These are phyloP conservation scores for Netelia melanura DNA, from an alignment of 2,888 invertebrate genomes.

Conservation along the genomic window DNA sequence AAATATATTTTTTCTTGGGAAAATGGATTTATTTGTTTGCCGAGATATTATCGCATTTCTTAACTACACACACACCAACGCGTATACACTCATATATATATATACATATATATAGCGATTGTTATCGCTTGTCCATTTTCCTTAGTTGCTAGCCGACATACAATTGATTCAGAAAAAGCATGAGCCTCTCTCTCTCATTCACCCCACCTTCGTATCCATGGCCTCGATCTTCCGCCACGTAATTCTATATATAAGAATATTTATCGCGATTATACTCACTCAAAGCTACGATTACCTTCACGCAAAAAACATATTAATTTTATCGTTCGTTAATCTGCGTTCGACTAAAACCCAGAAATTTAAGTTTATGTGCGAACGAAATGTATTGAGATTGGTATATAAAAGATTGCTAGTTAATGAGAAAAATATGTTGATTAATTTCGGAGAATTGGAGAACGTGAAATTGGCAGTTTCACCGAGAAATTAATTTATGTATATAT, in stretches of 20 bases:
- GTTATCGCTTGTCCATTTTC: slow-evolving; percentile 13
- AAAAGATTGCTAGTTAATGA: not conserved
- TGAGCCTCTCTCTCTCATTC: slow-evolving; percentile 10
- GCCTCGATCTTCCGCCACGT: slow-evolving; percentile 29
- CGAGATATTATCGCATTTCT: no score
- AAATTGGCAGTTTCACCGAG: not conserved
- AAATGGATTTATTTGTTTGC: no score
- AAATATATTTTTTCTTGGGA: no score
- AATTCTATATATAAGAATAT: slow-evolving; percentile 6
- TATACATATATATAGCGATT: not conserved
- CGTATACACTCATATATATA: no score
- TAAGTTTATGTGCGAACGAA: not conserved
- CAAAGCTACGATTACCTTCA: slow-evolving; percentile 37
- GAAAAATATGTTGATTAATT: not conserved
- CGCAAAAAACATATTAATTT: slow-evolving; percentile 38
- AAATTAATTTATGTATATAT: not conserved
- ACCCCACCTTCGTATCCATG: slow-evolving; percentile 36
- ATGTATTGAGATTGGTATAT: not conserved
- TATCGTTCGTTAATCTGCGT: not conserved
- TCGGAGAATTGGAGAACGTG: not conserved
- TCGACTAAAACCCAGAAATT: not conserved
- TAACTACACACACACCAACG: no score
- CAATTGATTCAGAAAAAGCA: slow-evolving; percentile 36
- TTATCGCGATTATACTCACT: not conserved
- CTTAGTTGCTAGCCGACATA: slow-evolving; percentile 13